Evolutionary conservation across 2,888 invertebrate genomes (phyloP).

Genomic region (Tiliacea aurago): DNA sequence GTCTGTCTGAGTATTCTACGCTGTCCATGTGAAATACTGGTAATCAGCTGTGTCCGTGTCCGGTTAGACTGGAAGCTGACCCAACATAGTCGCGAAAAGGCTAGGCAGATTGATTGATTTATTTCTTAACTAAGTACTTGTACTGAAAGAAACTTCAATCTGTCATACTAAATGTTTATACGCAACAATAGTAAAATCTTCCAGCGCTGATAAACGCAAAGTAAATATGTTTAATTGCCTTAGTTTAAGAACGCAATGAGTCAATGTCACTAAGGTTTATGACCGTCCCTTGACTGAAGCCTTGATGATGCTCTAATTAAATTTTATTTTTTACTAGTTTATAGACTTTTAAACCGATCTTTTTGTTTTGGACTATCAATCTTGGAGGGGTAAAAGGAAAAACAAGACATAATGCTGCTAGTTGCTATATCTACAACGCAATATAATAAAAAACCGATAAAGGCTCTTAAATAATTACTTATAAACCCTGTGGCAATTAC

Average conservation of each 20-base stretch:
- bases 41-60: too few species aligned
- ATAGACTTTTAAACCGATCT: conserved; percentile 42
- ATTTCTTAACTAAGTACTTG: not conserved
- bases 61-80: too few species aligned
- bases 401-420: not conserved
- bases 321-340: conserved; percentile 60
- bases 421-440: not conserved
- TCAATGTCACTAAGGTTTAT: conserved; percentile 67
- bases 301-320: conserved; percentile 61
- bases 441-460: not conserved
- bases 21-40: too few species aligned
- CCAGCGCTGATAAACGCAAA: conserved; percentile 65
- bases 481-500: not conserved
- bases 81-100: too few species aligned
- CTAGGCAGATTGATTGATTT: too few species aligned
- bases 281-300: conserved; percentile 41
- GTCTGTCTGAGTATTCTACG: too few species aligned
- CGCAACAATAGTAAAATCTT: conserved; percentile 60
- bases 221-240: conserved; percentile 63
- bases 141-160: conserved; percentile 11
- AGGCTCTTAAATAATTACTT: not conserved
- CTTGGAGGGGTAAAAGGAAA: not conserved
- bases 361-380: conserved; percentile 55
- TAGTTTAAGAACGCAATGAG: conserved; percentile 70
- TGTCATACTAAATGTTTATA: conserved; percentile 42